A percentile compares a stretch with the other conserved stretches of the same genome.
Conservation (phyloP, 2,797 vertebrate species). For the Falco peregrinus region DNA sequence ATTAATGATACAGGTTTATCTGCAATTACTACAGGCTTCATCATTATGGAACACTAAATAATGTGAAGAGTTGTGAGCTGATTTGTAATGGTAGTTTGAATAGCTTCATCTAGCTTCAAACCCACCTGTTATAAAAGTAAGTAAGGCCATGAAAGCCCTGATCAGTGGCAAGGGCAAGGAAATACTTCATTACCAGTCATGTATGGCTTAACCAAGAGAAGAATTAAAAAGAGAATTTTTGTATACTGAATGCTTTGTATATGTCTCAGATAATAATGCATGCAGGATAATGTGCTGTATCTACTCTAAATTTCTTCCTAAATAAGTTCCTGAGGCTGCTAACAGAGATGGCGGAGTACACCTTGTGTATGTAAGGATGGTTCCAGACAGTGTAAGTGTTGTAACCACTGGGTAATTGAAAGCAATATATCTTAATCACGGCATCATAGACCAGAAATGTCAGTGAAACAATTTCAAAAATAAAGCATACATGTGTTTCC, state of each 20-base stretch:
- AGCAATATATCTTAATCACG: background rate
- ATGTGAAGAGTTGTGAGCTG: background rate
- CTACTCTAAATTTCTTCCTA: background rate
- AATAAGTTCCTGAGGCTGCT: background rate
- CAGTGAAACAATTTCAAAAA: background rate
- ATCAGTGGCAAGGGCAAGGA: background rate
- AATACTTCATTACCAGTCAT: background rate
- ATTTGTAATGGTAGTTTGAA: background rate
- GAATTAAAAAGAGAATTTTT: background rate
- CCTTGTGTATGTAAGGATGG: no score
- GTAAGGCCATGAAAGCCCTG: background rate
- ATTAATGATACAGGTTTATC: background rate
- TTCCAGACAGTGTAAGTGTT: background rate
- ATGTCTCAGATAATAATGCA: background rate
- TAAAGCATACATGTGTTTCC: background rate
- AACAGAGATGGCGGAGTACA: background rate
- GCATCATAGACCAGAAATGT: background rate
- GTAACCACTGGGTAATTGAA: background rate
- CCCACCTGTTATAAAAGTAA: background rate
- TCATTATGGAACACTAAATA: background rate
- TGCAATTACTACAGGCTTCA: background rate
- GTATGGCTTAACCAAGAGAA: background rate
- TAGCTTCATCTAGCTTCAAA: background rate
- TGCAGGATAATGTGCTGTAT: background rate
- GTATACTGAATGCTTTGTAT: background rate